These are phyloP conservation scores for Pasiphila rectangulata DNA, from an alignment of 2,888 invertebrate species.

Conservation along the genomic window DNA sequence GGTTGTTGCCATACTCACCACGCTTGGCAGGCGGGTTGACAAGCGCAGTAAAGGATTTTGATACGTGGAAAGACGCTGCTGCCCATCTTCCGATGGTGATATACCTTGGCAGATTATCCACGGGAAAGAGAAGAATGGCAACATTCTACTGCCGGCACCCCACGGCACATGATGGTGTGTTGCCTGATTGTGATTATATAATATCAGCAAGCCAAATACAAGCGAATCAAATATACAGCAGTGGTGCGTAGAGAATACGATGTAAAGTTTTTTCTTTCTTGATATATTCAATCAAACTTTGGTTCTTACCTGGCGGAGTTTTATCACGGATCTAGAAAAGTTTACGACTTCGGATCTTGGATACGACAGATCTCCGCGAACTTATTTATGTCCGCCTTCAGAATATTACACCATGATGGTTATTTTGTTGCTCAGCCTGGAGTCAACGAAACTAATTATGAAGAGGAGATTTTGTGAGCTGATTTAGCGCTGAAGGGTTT, in stretches of 20 bases:
- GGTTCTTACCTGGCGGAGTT: conserved; percentile 31
- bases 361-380: conserved; percentile 17
- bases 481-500: too few species aligned
- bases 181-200: too few species aligned
- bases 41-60: too few species aligned
- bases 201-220: conserved; percentile 20
- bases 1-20: too few species aligned
- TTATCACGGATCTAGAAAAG: conserved; percentile 21
- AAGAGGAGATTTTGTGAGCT: neutral
- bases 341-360: conserved; percentile 18
- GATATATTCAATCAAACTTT: conserved; percentile 35
- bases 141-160: too few species aligned
- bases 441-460: neutral
- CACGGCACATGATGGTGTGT: too few species aligned
- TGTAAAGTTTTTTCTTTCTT: conserved; percentile 22
- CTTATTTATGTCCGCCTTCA: conserved; percentile 12
- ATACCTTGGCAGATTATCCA: too few species aligned
- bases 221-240: conserved; percentile 22
- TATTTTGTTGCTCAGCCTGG: neutral
- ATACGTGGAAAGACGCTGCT: too few species aligned
- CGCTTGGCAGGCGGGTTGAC: too few species aligned
- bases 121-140: too few species aligned
- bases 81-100: too few species aligned
- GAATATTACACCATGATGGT: neutral
- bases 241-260: conserved; percentile 27